Conservation (phyloP, 1,140 invertebrate genomes). For the Pseudomyrmex gracilis region DNA sequence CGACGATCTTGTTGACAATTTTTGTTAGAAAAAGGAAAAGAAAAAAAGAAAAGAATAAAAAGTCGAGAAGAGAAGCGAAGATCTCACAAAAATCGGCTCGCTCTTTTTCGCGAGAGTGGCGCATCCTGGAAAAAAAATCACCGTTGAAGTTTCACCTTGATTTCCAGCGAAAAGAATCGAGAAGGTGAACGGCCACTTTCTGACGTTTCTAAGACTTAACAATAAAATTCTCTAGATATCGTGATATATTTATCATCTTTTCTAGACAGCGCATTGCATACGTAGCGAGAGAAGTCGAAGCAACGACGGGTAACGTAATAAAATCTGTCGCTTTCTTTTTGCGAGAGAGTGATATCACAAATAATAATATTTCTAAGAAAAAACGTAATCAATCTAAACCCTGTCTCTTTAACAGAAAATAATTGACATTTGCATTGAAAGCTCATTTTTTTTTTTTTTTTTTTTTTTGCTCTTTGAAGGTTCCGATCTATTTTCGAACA, state of each 20-base stretch:
- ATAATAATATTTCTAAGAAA: not conserved
- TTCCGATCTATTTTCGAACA: not conserved
- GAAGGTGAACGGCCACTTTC: not conserved
- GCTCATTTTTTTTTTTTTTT: no score
- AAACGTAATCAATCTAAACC: not conserved
- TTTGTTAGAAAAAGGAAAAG: not conserved
- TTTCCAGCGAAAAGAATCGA: not conserved
- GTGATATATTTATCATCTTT: constrained; percentile 53
- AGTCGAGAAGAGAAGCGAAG: not conserved
- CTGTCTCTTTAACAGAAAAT: not conserved
- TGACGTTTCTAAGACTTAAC: constrained; percentile 1
- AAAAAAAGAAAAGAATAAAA: not conserved
- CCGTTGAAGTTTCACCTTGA: not conserved
- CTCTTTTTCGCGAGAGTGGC: not conserved
- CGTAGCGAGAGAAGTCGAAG: not conserved
- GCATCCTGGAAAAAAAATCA: not conserved
- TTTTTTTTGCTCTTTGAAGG: not conserved
- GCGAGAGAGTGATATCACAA: not conserved
- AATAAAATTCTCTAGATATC: constrained; percentile 5
- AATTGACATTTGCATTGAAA: no score
- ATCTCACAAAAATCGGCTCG: not conserved
- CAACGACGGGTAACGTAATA: not conserved
- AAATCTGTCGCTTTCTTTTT: not conserved
- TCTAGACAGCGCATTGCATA: not conserved
- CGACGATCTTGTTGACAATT: not conserved